These are phyloP conservation scores for Parambassis ranga DNA, from an alignment of 2,797 vertebrate genomes.

Conservation along the genomic window DNA sequence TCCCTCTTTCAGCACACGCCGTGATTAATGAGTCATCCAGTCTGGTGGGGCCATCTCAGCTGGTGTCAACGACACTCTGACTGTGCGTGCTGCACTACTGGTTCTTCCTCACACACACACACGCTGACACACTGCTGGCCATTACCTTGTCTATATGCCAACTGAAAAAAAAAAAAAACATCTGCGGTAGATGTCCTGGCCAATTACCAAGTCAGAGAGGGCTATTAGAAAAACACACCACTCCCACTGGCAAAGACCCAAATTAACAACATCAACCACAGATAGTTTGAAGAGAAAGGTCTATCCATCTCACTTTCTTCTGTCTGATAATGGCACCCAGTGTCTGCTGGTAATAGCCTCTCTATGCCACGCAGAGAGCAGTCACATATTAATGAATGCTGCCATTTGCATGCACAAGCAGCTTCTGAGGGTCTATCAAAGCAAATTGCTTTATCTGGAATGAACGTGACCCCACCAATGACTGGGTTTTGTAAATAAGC, in stretches of 20 bases:
- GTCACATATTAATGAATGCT: constrained; percentile 67
- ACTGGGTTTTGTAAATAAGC: constrained; percentile 74
- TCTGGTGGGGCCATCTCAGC: constrained; percentile 16
- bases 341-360: constrained; percentile 61
- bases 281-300: constrained; percentile 38
- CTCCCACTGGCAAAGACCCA: constrained; percentile 59
- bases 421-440: constrained; percentile 69
- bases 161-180: no score
- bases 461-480: constrained; percentile 59
- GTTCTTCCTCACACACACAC: constrained; percentile 24
- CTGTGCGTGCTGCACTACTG: constrained; percentile 17
- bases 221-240: constrained; percentile 57
- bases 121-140: constrained; percentile 15
- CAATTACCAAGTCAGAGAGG: constrained; percentile 59
- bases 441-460: constrained; percentile 72
- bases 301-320: constrained; percentile 65
- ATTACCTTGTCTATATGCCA: background rate
- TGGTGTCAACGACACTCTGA: constrained; percentile 27
- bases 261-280: constrained; percentile 60
- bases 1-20: constrained; percentile 21
- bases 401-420: constrained; percentile 70
- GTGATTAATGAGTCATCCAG: constrained; percentile 69
- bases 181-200: constrained; percentile 36
- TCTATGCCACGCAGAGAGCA: constrained; percentile 43
- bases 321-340: constrained; percentile 52